Base-by-base conservation (phyloP, 2,113 vertebrate species). In the Nesogale talazaci region DNA sequence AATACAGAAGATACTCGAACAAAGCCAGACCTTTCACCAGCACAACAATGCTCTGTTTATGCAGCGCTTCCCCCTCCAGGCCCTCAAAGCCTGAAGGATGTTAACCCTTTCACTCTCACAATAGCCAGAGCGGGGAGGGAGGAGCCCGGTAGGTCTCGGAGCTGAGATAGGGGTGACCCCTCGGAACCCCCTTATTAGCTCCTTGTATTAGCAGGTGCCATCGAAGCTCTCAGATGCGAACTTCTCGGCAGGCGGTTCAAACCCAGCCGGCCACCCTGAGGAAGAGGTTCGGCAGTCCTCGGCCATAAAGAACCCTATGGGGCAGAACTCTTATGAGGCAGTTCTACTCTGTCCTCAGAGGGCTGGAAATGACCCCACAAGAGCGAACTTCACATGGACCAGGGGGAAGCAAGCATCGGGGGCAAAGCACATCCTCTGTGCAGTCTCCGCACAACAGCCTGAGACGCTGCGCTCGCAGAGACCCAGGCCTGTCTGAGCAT, bases 41-140 rank as follows among this genome's bases (percentile, higher is more conserved):
- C 85, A 89, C 91, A 95, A 97, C 95, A 97, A 96, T 94, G 56
- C 93, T 46, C 94, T 84, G 81, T 96, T 96, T 96, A 93, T 89
- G 80, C 1, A 3, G 65, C 52, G 61, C 94, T 89, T 93, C 95
- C 95, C 91, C 88, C 88, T n/a, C 89, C 76, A 69, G 52, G 95
- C 83, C 65, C 72, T 90, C n/a, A 5, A 36, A 74, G 85, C 75
- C 25, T 72, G 1, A 2, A 80, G 70, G 36, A 74, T 82, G 67
- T 96, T 96, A 97, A 97, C 95, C 89, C 94, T 86, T 91, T n/a
- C 0, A 6, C 12, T 78, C 46, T 89, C 79, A 20, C 34, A 59
- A 31, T 20, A 70, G 65, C 17, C 56, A 17, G 46, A 20, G 36
- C 34, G 7, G 2, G 12, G 38, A 6, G 59, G 29, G n/a, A 42